Evolutionary conservation across 2,888 invertebrate genomes (phyloP), one percentile per base, ranked within the genome.

Genomic region (Polydesmus complanatus): DNA sequence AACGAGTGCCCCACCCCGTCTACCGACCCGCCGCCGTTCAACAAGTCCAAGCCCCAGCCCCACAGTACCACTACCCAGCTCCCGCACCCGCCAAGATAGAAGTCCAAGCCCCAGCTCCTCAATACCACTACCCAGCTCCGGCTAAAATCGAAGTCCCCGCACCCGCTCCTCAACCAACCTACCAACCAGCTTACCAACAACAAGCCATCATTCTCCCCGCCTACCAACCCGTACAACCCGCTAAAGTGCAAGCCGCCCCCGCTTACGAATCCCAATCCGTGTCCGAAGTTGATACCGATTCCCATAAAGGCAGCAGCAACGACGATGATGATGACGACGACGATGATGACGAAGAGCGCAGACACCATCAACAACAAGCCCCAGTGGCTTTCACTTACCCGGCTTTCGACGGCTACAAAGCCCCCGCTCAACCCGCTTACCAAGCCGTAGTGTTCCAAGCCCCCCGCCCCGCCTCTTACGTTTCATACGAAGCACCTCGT

Each of bases 241-340:
- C 52, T n/a, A n/a, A n/a, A n/a, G 5, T 22, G 5, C 5, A 5
- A 51, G 5, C 22, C 22, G 56, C 19, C 48, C 48, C 37, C 11
- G 56, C 47, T 56, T 55, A 55, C 27, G 27, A 56, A 19, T 47
- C 26, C 27, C 21, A n/a, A 27, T 47, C 56, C n/a, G 47, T 37
- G 3, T 21, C 56, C n/a, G 49, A 23, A 37, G 37, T 8, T 5
- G 37, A 37, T 5, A 8, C 37, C 14, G 37, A 37, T 14, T 5
- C 8, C 37, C n/a, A 51, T 51, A 22, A 51, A 22, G 19, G n/a
- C 51, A n/a, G 19, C 19, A n/a, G 22, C 5, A 19, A n/a, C 19
- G 51, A 51, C n/a, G 51, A 51, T 51, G n/a, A n/a, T n/a, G 51
- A 51, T 51, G 51, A 51, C 22, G 22, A 22, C 22, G 51, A 22